Evolutionary conservation across 1,140 invertebrate species (phyloP).

Genomic region (Drosophila sp.): DNA sequence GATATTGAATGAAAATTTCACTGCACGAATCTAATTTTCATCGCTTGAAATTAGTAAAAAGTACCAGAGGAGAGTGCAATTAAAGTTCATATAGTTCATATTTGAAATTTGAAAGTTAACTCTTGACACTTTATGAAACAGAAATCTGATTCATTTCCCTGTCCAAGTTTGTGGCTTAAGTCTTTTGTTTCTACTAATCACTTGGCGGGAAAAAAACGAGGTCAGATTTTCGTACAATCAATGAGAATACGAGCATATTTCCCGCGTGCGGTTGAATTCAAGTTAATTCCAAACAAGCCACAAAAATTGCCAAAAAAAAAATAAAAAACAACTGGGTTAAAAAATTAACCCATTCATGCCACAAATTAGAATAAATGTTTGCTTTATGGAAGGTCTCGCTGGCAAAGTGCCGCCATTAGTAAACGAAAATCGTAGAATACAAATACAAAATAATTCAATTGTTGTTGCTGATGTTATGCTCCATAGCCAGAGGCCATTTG

Average conservation of each 20-base stretch:
- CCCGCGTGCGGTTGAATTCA: slow-evolving; percentile 32
- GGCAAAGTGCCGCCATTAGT: slow-evolving; percentile 70
- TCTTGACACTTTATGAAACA: slow-evolving; percentile 8
- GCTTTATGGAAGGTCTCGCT: slow-evolving; percentile 61
- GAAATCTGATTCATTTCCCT: slow-evolving; percentile 48
- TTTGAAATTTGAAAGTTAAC: slow-evolving; percentile 39
- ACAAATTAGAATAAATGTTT: slow-evolving; percentile 79
- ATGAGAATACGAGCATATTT: slow-evolving; percentile 28
- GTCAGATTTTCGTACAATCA: slow-evolving; percentile 45
- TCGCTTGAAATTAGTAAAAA: slow-evolving; percentile 1
- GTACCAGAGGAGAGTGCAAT: slow-evolving; percentile 4
- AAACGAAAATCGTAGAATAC: slow-evolving; percentile 39
- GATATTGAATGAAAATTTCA: slow-evolving; percentile 39
- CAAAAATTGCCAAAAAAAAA: slow-evolving; percentile 46
- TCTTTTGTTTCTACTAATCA: slow-evolving; percentile 44
- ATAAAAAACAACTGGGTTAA: slow-evolving; percentile 16
- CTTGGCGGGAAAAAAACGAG: slow-evolving; percentile 23
- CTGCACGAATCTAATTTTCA: slow-evolving; percentile 35
- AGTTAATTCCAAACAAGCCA: slow-evolving; percentile 22
- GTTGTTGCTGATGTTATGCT: slow-evolving; percentile 48
- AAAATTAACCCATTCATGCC: slow-evolving; percentile 53
- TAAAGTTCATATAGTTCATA: slow-evolving; percentile 16
- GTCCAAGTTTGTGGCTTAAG: slow-evolving; percentile 39
- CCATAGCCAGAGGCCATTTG: slow-evolving; percentile 65
- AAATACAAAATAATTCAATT: slow-evolving; percentile 62